Base-by-base conservation (phyloP, 1,140 invertebrate species). In the Heliconius himera region DNA sequence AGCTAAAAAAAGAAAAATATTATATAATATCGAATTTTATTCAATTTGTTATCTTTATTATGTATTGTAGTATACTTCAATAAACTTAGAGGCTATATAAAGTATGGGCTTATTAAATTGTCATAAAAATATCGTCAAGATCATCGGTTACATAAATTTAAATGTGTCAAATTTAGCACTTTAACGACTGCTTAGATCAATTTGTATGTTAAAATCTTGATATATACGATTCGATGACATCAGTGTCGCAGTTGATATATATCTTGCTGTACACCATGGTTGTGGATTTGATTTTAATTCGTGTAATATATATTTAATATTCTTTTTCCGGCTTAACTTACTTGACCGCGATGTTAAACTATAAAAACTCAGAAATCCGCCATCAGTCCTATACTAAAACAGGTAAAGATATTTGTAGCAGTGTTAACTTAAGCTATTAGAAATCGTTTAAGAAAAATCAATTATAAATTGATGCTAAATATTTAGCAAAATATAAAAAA, bases 101-200 rank as follows among this genome's bases (percentile, higher is more conserved):
- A 66, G 26, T 66, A 66, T 16, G 26, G 13, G 60, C 60, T 22
- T 66, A 66, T 26, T 66, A 66, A 66, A 66, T 29, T 66, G 60
- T 66, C 26, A 66, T 66, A 66, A 66, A 60, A 66, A 26, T 66
- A 66, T 66, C 56, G 56, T 66, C 56, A 66, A 66, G 60, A 66
- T 66, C 60, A 29, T 66, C 60, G 11, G 26, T 66, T 66, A 66
- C 60, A 66, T 66, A 66, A 66, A 66, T 66, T 66, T 29, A 29
- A 29, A 26, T 66, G 22, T 66, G 60, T 66, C 60, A 66, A 66
- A 66, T 29, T 29, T 66, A 66, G 60, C 60, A 66, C 26, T 66
- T 66, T 66, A 66, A 66, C 60, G 60, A 66, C 60, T 66, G 9
- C 60, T 26, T 29, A 13, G 60, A 11, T 9, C 54, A 66, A 66